Evolutionary conservation across 2,888 invertebrate genomes (phyloP).

Genomic region (Beris chalybata): DNA sequence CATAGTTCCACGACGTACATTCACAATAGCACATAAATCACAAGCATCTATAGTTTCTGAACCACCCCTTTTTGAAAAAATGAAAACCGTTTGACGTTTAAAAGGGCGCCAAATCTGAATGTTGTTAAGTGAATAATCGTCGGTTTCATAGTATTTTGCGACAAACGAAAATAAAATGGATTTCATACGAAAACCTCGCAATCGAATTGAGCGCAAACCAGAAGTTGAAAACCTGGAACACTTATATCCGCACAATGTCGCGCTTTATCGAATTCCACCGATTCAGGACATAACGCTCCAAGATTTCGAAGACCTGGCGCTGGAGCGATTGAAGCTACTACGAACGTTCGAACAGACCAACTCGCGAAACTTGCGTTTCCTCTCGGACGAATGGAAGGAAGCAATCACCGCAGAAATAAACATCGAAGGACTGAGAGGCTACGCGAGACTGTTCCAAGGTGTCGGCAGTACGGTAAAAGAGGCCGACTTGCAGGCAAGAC

Average conservation of each 20-base stretch:
- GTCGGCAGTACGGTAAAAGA: conserved; percentile 62
- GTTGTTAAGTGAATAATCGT: no score
- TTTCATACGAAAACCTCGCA: conserved; percentile 47
- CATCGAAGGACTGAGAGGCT: conserved; percentile 69
- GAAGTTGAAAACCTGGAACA: conserved; percentile 58
- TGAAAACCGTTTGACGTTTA: no score
- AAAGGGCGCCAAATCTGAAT: no score
- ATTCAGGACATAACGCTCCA: conserved; percentile 70
- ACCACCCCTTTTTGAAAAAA: no score
- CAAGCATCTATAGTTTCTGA: no score
- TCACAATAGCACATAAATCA: no score
- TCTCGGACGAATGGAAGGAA: conserved; percentile 69
- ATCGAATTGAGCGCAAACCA: conserved; percentile 44
- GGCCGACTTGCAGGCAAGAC: conserved; percentile 66
- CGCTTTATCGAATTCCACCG: conserved; percentile 79
- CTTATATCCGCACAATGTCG: conserved; percentile 73
- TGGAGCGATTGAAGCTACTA: conserved; percentile 79
- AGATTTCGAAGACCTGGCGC: conserved; percentile 85
- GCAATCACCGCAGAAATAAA: conserved; percentile 66
- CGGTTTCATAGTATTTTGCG: no score
- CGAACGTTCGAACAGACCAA: conserved; percentile 76
- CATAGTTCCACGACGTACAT: no score
- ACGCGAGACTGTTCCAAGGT: conserved; percentile 62
- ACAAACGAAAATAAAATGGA: conserved; percentile 42
- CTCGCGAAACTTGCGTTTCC: conserved; percentile 64